Conservation (phyloP, 2,797 vertebrate genomes). For the Loris lydekkerianus region DNA sequence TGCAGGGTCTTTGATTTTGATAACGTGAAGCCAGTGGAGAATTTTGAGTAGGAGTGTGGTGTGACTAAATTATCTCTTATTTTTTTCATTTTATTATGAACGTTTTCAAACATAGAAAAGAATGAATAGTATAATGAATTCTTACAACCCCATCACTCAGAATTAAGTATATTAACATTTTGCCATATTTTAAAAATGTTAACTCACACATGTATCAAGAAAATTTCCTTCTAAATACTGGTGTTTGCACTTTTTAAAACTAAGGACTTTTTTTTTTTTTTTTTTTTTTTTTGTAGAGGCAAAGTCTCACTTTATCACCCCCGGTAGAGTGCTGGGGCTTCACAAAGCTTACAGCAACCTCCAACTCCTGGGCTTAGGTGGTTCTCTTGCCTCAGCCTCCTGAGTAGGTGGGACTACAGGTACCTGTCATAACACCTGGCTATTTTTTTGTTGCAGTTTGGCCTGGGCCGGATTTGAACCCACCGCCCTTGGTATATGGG, state of each 20-base stretch:
- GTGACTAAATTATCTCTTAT: background rate
- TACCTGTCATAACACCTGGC: too few species aligned
- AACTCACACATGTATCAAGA: background rate
- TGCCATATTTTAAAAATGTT: background rate
- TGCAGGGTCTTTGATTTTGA: background rate
- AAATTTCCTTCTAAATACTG: background rate
- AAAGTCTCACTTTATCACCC: too few species aligned
- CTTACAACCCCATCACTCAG: background rate
- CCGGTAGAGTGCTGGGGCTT: too few species aligned
- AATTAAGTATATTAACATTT: slow-evolving; percentile 51
- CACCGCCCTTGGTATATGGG: too few species aligned
- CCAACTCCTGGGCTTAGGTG: too few species aligned
- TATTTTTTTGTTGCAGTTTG: too few species aligned
- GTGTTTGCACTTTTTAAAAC: slow-evolving; percentile 36
- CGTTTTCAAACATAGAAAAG: slow-evolving; percentile 55
- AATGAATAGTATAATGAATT: slow-evolving; percentile 15
- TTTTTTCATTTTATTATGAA: slow-evolving; percentile 52
- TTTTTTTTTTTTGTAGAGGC: too few species aligned
- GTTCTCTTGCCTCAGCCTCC: too few species aligned
- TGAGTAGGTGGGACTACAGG: too few species aligned
- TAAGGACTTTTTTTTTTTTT: background rate
- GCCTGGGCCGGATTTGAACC: too few species aligned
- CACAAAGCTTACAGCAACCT: too few species aligned
- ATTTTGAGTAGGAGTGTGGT: slow-evolving; percentile 48
- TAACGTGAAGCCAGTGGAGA: background rate